These are phyloP conservation scores for Pangasius larnaudii DNA, from an alignment of 2,797 vertebrate genomes.

Conservation along the genomic window DNA sequence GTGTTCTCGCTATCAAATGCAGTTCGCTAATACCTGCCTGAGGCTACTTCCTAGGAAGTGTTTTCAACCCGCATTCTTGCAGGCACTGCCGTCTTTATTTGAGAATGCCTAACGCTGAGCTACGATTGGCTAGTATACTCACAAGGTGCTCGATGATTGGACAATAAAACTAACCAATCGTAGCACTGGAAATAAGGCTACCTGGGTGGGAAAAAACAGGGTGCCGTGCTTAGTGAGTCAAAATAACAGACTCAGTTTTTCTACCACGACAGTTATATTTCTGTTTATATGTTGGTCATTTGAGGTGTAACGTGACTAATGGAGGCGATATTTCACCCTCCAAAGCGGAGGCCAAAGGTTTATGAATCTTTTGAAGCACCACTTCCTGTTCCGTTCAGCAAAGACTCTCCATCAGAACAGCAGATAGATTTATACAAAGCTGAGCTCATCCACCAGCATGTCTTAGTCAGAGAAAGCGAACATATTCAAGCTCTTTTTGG, in stretches of 20 bases:
- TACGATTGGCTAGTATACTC: not conserved
- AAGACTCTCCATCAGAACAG: constrained; percentile 52
- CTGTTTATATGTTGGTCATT: not conserved
- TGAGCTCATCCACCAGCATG: constrained; percentile 83
- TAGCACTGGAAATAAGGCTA: not conserved
- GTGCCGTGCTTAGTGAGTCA: not conserved
- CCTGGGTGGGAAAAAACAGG: not conserved
- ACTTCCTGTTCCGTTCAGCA: constrained; percentile 75
- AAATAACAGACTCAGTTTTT: not conserved
- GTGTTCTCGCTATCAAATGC: not conserved
- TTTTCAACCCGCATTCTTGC: not conserved
- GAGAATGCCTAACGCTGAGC: not conserved
- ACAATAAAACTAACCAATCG: not conserved
- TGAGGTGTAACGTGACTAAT: constrained; percentile 53
- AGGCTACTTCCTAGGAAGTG: not conserved
- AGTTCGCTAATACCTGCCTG: not conserved
- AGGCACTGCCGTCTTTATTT: not conserved
- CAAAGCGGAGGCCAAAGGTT: constrained; percentile 82
- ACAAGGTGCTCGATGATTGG: not conserved
- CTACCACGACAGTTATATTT: not conserved
- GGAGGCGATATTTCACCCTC: constrained; percentile 85
- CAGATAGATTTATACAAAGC: constrained; percentile 74
- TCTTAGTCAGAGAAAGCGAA: constrained; percentile 79
- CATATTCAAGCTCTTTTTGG: constrained; percentile 83
- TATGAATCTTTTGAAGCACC: constrained; percentile 80